These are phyloP conservation scores for Acanthisitta chloris DNA, from an alignment of 2,113 vertebrate species.

Conservation along the genomic window DNA sequence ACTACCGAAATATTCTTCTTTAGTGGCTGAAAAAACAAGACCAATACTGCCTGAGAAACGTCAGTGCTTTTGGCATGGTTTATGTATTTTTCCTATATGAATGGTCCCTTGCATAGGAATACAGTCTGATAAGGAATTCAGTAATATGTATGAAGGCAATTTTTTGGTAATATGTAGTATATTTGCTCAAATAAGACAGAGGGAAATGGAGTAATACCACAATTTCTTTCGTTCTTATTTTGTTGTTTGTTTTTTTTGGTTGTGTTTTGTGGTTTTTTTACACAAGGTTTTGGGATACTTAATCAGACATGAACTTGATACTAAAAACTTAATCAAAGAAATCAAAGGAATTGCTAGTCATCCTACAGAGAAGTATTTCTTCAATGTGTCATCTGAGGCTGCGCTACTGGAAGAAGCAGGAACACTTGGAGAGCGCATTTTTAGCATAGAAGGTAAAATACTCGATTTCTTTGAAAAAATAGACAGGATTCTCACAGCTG, in stretches of 20 bases:
- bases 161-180: background rate
- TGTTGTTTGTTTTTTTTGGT: background rate
- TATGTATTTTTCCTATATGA: background rate
- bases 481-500: background rate
- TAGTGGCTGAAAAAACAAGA: background rate
- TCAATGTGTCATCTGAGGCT: constrained; percentile 90
- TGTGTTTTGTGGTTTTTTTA: too few species aligned
- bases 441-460: constrained; percentile 92
- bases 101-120: background rate
- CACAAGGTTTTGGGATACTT: constrained; percentile 91
- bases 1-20: background rate
- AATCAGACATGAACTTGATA: constrained; percentile 83
- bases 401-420: constrained; percentile 89
- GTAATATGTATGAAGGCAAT: background rate
- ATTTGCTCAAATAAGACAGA: background rate
- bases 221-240: background rate
- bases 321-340: constrained; percentile 88
- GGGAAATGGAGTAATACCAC: background rate
- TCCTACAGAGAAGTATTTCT: constrained; percentile 89
- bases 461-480: background rate
- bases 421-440: constrained; percentile 90
- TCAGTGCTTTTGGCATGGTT: background rate
- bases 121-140: background rate
- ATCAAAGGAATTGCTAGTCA: constrained; percentile 92
- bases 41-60: background rate